Conservation (phyloP, 2,797 vertebrate species). For the Artibeus jamaicensis region DNA sequence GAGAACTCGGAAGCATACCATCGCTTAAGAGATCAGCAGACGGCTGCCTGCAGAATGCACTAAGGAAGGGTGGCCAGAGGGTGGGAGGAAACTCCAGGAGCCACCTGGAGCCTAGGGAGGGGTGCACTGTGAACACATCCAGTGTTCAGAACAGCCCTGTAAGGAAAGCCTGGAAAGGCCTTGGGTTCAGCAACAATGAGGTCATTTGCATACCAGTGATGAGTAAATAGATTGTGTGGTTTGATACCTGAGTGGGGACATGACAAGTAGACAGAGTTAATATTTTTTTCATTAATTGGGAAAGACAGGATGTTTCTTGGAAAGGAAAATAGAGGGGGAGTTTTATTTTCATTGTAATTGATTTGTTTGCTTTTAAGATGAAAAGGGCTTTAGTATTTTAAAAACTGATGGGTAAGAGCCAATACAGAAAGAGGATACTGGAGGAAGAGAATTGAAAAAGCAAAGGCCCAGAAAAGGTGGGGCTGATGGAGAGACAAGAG, state of each 20-base stretch:
- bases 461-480: neutral
- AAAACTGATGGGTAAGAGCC: neutral
- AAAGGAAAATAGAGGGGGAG: neutral
- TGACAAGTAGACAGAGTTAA: neutral
- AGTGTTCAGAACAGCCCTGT: neutral
- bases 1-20: neutral
- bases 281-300: neutral
- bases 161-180: neutral
- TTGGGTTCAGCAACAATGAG: neutral
- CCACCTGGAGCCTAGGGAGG: neutral
- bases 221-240: neutral
- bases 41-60: neutral
- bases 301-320: neutral
- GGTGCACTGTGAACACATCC: neutral
- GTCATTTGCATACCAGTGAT: neutral
- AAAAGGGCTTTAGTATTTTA: neutral
- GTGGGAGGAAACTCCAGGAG: neutral
- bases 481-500: neutral
- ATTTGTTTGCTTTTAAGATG: constrained; percentile 22
- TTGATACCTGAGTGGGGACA: neutral
- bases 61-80: neutral
- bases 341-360: constrained; percentile 20
- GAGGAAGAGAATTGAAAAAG: neutral
- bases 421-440: neutral
- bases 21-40: neutral